Conservation (phyloP, 2,797 vertebrate species). For the Chromobotia macracanthus region DNA sequence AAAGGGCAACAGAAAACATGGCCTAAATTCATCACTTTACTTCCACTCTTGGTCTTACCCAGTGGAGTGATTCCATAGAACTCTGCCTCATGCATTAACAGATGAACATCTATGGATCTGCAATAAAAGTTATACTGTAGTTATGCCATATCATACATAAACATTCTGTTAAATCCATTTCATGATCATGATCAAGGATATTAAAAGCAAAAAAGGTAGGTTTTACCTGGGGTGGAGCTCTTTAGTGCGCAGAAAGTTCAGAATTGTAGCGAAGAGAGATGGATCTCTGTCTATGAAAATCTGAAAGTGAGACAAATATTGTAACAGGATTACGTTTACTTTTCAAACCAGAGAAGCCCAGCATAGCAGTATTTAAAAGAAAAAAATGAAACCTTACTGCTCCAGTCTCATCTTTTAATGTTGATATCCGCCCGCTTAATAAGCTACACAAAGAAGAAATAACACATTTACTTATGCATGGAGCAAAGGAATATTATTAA, state of each 20-base stretch:
- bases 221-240: constrained; percentile 83
- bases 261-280: constrained; percentile 86
- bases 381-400: constrained; percentile 76
- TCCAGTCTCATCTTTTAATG: constrained; percentile 90
- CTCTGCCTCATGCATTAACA: constrained; percentile 90
- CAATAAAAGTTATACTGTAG: not conserved
- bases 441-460: constrained; percentile 73
- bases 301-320: constrained; percentile 62
- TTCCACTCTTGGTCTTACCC: constrained; percentile 70
- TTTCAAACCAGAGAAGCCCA: not conserved
- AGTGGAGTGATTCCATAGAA: constrained; percentile 92
- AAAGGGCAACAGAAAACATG: not conserved
- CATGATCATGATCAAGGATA: not conserved
- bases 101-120: constrained; percentile 83
- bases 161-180: not conserved
- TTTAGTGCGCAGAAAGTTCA: constrained; percentile 92
- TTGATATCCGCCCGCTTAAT: constrained; percentile 89
- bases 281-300: constrained; percentile 94
- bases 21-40: not conserved
- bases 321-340: not conserved
- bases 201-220: not conserved
- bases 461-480: not conserved
- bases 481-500: not conserved
- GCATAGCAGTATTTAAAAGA: not conserved
- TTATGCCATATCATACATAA: not conserved